Base-by-base conservation (phyloP, 2,113 vertebrate genomes). In the Maccullochella peelii region DNA sequence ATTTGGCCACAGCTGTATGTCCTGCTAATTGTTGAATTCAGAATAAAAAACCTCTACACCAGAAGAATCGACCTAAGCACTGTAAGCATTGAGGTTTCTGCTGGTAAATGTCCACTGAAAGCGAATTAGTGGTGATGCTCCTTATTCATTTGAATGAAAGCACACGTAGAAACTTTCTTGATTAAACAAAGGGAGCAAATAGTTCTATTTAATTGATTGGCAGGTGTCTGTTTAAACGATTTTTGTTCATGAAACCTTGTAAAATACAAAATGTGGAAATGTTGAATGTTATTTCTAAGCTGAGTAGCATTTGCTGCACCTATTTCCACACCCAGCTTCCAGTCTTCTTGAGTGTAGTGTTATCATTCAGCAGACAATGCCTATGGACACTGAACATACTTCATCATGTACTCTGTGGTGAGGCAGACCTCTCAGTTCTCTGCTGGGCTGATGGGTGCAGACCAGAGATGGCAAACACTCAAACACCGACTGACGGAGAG, bases 401-500 rank as follows among this genome's bases (percentile, higher is more conserved):
- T 77, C n/a, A 54, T 49, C 30, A 42, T 52, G 4, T 10, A 38
- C 21, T 67, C 25, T 33, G 14, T 54, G 65, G 47, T 62, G 63
- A 68, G 63, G n/a, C 54, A 21, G 38, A 58, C 71, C 23, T 44
- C 50, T 73, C 62, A 55, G 36, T 47, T 58, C n/a, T 73, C 20
- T 63, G 50, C 40, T 1, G 14, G 66, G 75, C 25, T 83, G 66
- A 42, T 79, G 79, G 73, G 40, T 30, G 47, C 66, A 65, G 71
- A 71, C 63, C 61, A 65, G 50, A 78, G 9, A 57, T 69, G 65
- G 72, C 27, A 81, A 82, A 80, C 70, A 44, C 68, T 68, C 69
- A 83, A 82, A 77, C 77, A 36, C 33, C 1, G 36, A 44, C 59
- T 82, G 89, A 76, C 76, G 75, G 77, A 61, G 47, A 66, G 82